Conservation (phyloP, 2,888 invertebrate genomes). For the Acleris holmiana region DNA sequence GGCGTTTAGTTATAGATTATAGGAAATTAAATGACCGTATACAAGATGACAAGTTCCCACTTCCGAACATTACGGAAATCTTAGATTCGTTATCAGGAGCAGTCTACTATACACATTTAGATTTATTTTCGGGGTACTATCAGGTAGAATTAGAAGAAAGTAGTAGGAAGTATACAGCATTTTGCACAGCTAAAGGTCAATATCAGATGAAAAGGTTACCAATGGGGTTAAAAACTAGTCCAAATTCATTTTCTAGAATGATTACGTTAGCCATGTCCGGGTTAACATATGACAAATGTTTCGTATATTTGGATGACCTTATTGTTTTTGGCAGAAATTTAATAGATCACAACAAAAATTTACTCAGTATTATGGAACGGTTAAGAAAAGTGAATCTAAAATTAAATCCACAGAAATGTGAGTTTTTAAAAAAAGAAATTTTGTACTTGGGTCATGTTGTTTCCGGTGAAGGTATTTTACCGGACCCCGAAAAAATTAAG, state of each 20-base stretch:
- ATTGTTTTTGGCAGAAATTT: constrained; percentile 11
- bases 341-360: constrained; percentile 3
- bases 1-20: constrained; percentile 24
- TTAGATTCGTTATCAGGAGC: constrained; percentile 17
- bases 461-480: constrained; percentile 7
- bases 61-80: constrained; percentile 21
- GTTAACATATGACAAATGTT: constrained; percentile 7
- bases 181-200: constrained; percentile 8
- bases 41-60: constrained; percentile 20
- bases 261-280: constrained; percentile 19
- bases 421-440: constrained; percentile 10
- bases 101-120: constrained; percentile 13
- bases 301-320: constrained; percentile 16
- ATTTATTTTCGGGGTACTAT: constrained; percentile 13
- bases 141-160: constrained; percentile 14
- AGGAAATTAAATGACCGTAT: constrained; percentile 16
- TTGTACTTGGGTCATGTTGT: constrained; percentile 12
- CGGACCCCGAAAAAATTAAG: constrained; percentile 12
- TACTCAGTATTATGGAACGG: not conserved
- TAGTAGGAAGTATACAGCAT: constrained; percentile 19
- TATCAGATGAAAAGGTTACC: constrained; percentile 17
- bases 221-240: constrained; percentile 10
- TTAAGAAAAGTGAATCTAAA: constrained; percentile 6
- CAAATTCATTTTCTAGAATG: constrained; percentile 7
- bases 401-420: constrained; percentile 18